phyloP scores from a whole-genome alignment of 2,797 vertebrate species.

The Acanthornis magna region DNA sequence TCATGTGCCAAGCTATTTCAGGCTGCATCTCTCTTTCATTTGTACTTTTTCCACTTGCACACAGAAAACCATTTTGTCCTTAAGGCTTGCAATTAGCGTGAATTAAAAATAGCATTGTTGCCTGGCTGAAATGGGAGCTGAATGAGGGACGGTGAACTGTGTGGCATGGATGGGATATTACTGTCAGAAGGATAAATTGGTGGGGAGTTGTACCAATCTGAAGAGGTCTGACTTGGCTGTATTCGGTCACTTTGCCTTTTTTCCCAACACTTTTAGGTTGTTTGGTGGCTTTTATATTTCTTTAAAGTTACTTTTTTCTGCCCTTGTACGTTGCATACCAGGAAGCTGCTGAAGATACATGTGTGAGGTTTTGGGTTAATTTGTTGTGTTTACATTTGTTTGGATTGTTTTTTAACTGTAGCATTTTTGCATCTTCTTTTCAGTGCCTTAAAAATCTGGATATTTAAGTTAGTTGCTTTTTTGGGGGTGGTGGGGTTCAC shows the following conservation, averaged over 20 bases:
- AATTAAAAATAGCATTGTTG: neutral
- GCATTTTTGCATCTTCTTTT: neutral
- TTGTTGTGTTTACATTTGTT: neutral
- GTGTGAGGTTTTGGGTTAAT: neutral
- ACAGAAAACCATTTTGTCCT: neutral
- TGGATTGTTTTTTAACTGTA: neutral
- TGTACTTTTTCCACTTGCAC: neutral
- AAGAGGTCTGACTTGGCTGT: neutral
- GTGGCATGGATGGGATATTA: neutral
- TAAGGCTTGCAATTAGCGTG: neutral
- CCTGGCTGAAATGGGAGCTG: neutral
- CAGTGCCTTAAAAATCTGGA: neutral
- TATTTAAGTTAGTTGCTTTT: neutral
- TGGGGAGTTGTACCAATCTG: neutral
- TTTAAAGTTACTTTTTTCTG: neutral
- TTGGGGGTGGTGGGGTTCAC: rapidly evolving
- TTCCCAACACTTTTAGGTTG: neutral
- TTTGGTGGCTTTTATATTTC: neutral
- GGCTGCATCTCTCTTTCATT: neutral
- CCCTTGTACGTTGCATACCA: neutral
- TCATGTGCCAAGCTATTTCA: neutral
- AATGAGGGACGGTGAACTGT: neutral
- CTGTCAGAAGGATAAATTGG: neutral
- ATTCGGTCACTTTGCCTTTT: neutral
- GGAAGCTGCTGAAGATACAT: neutral